Evolutionary conservation across 2,888 invertebrate genomes (phyloP).

Genomic region (Tachina lurida): DNA sequence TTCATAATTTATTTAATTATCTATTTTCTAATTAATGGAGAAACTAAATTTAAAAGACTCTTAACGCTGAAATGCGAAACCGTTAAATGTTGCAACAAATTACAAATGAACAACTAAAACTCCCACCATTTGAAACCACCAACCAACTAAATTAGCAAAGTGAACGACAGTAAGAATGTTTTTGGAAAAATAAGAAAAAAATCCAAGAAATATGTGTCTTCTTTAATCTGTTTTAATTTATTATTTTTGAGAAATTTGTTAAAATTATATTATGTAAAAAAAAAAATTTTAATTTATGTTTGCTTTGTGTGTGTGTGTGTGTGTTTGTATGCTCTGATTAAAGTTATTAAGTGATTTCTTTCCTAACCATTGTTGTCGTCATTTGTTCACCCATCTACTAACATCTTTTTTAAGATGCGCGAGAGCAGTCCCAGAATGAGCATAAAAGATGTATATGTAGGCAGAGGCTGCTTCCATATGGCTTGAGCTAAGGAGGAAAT

Average conservation of each 20-base stretch:
- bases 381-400: conserved; percentile 40
- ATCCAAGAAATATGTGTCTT: conserved; percentile 31
- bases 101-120: conserved; percentile 50
- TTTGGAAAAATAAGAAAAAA: not conserved
- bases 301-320: conserved; percentile 1
- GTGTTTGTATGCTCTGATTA: conserved; percentile 67
- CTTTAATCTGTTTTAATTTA: conserved; percentile 33
- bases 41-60: conserved; percentile 54
- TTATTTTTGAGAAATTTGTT: conserved; percentile 50
- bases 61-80: conserved; percentile 26
- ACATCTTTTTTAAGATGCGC: not conserved
- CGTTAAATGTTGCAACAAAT: conserved; percentile 67
- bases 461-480: too few species aligned
- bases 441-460: not conserved
- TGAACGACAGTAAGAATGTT: conserved; percentile 27
- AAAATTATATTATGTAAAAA: conserved; percentile 49
- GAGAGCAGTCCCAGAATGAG: not conserved
- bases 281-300: not conserved
- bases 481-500: too few species aligned
- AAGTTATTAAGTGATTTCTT: conserved; percentile 57
- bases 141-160: conserved; percentile 5
- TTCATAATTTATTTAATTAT: conserved; percentile 8
- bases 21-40: conserved; percentile 8
- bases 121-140: conserved; percentile 51
- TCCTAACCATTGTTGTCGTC: conserved; percentile 43